These are phyloP conservation scores for Marasmarcha lunaedactyla DNA, from an alignment of 2,888 invertebrate species.

Conservation along the genomic window DNA sequence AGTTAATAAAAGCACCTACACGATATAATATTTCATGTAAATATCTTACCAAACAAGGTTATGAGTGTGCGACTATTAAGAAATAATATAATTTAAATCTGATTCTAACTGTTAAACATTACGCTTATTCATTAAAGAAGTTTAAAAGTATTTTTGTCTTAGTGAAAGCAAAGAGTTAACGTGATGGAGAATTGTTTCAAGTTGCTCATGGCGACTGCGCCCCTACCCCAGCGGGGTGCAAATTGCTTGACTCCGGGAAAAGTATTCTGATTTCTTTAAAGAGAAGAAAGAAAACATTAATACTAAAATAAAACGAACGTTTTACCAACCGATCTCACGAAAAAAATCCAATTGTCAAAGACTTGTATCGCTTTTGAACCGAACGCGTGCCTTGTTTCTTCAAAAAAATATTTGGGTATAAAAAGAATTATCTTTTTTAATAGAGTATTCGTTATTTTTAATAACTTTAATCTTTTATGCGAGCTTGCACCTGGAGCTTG, in stretches of 20 bases:
- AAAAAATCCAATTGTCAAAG: not conserved
- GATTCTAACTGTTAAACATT: too few species aligned
- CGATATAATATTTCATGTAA: too few species aligned
- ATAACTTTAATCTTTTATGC: conserved; percentile 33
- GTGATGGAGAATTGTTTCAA: too few species aligned
- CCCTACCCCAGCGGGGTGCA: conserved; percentile 46
- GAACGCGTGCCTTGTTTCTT: not conserved
- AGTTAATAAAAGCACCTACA: too few species aligned
- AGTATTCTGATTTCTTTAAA: conserved; percentile 10
- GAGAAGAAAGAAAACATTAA: conserved; percentile 5
- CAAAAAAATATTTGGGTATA: not conserved
- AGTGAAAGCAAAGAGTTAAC: too few species aligned
- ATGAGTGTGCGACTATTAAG: too few species aligned
- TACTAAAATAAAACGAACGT: conserved; percentile 7
- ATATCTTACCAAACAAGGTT: too few species aligned
- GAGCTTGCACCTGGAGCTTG: conserved; percentile 55
- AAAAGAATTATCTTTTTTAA: conserved; percentile 1
- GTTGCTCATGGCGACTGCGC: conserved; percentile 18
- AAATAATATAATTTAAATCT: too few species aligned
- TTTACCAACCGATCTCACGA: too few species aligned
- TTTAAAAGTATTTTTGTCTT: too few species aligned
- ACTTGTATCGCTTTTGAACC: not conserved
- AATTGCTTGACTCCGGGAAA: conserved; percentile 39
- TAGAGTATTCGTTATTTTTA: not conserved
- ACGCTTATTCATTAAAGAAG: too few species aligned